Conservation (phyloP, 2,113 vertebrate species). For the Cynopterus brachyotis region DNA sequence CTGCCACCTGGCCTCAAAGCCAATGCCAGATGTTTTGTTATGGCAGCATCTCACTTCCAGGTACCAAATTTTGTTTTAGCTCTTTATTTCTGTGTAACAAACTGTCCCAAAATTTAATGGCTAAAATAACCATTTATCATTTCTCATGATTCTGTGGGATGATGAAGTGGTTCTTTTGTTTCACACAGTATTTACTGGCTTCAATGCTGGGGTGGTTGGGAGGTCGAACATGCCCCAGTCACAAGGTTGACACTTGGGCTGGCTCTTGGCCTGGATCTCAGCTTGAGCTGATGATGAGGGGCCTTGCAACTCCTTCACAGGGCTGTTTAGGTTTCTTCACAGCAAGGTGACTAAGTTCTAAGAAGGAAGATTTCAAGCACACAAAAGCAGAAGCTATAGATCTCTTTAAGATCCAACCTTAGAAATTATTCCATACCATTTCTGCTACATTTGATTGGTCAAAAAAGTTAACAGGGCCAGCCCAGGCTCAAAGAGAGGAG, state of each 20-base stretch:
- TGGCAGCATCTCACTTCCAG: not conserved
- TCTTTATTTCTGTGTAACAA: not conserved
- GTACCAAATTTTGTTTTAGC: not conserved
- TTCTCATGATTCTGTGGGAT: not conserved
- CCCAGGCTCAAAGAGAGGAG: not conserved
- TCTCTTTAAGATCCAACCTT: not conserved
- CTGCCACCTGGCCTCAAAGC: not conserved
- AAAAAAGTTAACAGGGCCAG: not conserved
- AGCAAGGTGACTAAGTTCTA: not conserved
- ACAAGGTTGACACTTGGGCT: not conserved
- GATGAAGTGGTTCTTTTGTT: not conserved
- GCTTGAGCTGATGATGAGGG: not conserved
- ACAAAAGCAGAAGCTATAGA: not conserved
- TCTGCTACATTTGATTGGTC: not conserved
- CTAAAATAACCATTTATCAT: not conserved
- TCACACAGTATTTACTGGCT: not conserved
- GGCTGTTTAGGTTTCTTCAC: not conserved
- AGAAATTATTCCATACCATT: not conserved
- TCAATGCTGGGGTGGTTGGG: not conserved
- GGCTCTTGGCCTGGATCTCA: not conserved
- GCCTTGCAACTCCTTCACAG: not conserved
- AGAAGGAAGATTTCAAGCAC: not conserved
- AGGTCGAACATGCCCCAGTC: not conserved
- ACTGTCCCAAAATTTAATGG: not conserved
- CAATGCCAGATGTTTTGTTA: not conserved